Base-by-base conservation (phyloP, 2,888 invertebrate genomes). In the Oscheius myriophilus region DNA sequence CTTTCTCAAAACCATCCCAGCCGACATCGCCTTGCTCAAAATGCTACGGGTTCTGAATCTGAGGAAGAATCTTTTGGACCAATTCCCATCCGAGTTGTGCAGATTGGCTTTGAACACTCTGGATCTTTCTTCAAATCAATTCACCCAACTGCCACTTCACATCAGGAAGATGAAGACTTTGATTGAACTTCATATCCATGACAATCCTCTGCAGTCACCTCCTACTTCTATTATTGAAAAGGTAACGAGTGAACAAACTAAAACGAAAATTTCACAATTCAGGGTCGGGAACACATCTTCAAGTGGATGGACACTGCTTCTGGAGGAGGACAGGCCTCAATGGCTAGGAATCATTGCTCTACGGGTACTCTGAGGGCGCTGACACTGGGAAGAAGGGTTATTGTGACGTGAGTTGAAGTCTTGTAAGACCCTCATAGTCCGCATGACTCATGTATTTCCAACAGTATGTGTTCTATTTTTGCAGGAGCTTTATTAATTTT, bases 201-300 rank as follows among this genome's bases (percentile, higher is more conserved):
- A 71, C 18, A 76, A 76, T 51, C 76, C 76, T 1, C 67, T 76
- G 14, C 58, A 71, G 25, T 62, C 75, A 6, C 76, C 76, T 16
- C 76, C 76, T 23, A 63, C 71, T 33, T 53, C 55, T n/a, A 69
- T 76, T 14, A 68, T 72, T 14, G 25, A 43, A 14, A 75, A 75
- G 54, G 72, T 72, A 18, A n/a, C n/a, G n/a, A n/a, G n/a, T 54
- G 21, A n/a, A n/a, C 6, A 25, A n/a, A 11, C 7, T 7, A 54
- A 54, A n/a, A 25, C n/a, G 23, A 52, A 18, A 12, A n/a, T n/a
- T n/a, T n/a, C n/a, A n/a, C n/a, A 49, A 42, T 72, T 58, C 61
- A 70, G 70, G 76, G 76, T 43, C 70, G 75, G 43, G 72, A 72
- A 65, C 76, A 76, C 58, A 70, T 76, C 42, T 73, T 72, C 71